Evolutionary conservation across 1,140 invertebrate genomes (phyloP).

Genomic region (Apis dorsata): DNA sequence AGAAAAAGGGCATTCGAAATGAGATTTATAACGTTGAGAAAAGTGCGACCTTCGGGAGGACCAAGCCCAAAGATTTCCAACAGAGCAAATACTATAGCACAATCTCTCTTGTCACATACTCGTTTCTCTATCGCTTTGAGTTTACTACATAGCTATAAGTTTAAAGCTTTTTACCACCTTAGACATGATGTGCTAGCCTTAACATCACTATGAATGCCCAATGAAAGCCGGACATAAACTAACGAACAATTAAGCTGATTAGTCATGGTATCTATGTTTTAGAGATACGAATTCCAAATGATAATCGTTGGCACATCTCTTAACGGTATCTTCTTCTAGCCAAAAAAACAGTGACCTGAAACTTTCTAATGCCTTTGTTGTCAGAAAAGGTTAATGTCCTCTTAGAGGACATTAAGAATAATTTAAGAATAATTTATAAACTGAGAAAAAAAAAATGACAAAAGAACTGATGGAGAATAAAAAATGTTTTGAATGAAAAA

Average conservation of each 20-base stretch:
- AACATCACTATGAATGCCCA: background rate
- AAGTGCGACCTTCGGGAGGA: background rate
- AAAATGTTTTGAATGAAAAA: too few relatives aligned
- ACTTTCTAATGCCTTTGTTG: conserved; percentile 29
- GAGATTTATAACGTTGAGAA: conserved; percentile 35
- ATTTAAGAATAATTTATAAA: too few relatives aligned
- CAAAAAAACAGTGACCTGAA: background rate
- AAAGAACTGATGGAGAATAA: too few relatives aligned
- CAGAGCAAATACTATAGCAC: background rate
- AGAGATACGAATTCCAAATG: background rate
- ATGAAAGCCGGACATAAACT: background rate
- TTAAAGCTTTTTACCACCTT: conserved; percentile 42
- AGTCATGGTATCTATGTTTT: background rate
- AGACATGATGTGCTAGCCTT: background rate
- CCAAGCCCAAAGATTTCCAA: conserved; percentile 39
- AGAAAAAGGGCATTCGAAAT: conserved; percentile 17
- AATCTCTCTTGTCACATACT: background rate
- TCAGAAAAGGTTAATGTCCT: background rate
- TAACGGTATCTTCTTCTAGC: background rate
- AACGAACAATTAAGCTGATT: conserved; percentile 1
- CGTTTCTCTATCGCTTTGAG: background rate
- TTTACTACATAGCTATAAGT: too few relatives aligned
- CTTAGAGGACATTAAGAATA: too few relatives aligned
- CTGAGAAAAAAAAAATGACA: too few relatives aligned
- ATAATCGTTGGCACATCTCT: background rate